Evolutionary conservation across 2,797 vertebrate species (phyloP), one percentile per base, ranked within the genome.

Genomic region (Synanceia verrucosa): DNA sequence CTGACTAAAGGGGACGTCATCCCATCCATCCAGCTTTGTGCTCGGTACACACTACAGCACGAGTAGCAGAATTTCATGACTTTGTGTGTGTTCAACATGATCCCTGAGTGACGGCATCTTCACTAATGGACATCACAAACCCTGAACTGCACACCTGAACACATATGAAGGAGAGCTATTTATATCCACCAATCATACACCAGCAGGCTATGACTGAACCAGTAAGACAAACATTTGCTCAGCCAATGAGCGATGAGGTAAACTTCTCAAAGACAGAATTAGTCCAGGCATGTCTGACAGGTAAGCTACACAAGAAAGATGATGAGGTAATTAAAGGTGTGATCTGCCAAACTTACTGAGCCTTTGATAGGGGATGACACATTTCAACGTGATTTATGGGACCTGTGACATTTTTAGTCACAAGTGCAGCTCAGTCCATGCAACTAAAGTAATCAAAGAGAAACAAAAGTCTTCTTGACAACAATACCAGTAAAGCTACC

Each of bases 211-310:
- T 63, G 60, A 55, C 63, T 0, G 29, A 84, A 81, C 33, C 58
- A 60, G 61, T 59, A 55, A 61, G 53, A 58, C 77, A 70, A 72
- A 79, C 41, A 59, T 48, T 23, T 36, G 18, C 65, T 80, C 58
- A 68, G 34, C 71, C 77, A 80, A 66, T 72, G 13, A 71, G 37
- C 26, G 31, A 62, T 52, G 39, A 55, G 73, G 63, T 84, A 65
- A 71, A 43, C 62, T 58, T 41, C 10, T 73, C 18, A 48, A 41
- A 73, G 65, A 73, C 67, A 70, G 59, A 73, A 80, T 71, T 44
- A n/a, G 81, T 64, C 61, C 0, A 1, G 82, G 66, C 84, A 79
- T 66, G 86, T 85, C 37, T 43, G 44, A 61, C 13, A 48, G 59
- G 36, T 44, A 39, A 10, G 43, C 64, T 64, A 14, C 6, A 73